These are phyloP conservation scores for Halictus ligatus DNA, from an alignment of 2,888 invertebrate genomes.

Conservation along the genomic window DNA sequence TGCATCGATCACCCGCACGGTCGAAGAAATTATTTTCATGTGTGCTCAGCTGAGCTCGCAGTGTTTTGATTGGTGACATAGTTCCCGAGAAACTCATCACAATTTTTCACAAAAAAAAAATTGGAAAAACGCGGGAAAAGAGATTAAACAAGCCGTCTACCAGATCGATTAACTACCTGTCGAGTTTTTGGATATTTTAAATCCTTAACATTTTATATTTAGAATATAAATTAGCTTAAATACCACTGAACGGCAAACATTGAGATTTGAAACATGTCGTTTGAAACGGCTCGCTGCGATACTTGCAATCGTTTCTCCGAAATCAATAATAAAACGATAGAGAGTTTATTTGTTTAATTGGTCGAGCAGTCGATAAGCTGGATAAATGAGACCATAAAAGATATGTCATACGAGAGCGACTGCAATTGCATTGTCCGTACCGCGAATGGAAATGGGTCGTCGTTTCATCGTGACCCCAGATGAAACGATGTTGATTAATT, in stretches of 20 bases:
- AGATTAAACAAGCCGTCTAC: not conserved
- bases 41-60: not conserved
- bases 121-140: not conserved
- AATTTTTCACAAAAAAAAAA: not conserved
- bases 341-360: constrained; percentile 48
- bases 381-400: constrained; percentile 48
- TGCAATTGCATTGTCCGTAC: constrained; percentile 71
- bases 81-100: not conserved
- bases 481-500: constrained; percentile 64
- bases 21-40: not conserved
- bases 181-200: not conserved
- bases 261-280: no score
- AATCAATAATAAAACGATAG: constrained; percentile 44
- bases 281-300: not conserved
- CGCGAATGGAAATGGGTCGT: constrained; percentile 76
- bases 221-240: no score
- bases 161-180: not conserved
- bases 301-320: constrained; percentile 40
- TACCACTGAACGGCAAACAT: no score
- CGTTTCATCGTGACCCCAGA: constrained; percentile 65
- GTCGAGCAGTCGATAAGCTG: constrained; percentile 39
- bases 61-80: not conserved
- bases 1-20: constrained; percentile 12
- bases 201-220: not conserved
- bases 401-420: constrained; percentile 68